Evolutionary conservation across 2,888 invertebrate genomes (phyloP).

Genomic region (Andrena trimmerana): DNA sequence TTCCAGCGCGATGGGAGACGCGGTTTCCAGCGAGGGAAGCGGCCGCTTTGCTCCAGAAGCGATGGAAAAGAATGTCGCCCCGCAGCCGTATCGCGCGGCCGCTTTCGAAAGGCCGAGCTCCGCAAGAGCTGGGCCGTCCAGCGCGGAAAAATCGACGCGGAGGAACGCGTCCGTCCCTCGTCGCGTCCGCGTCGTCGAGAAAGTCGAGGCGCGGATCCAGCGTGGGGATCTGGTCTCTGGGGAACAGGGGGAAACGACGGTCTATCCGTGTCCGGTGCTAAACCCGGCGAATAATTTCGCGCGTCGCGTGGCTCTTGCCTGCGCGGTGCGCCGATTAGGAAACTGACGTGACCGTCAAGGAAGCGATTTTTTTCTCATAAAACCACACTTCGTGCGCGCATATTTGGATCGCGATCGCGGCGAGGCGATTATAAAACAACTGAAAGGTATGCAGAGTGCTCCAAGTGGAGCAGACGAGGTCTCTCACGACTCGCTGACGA

Average conservation of each 20-base stretch:
- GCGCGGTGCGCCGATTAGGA: not conserved
- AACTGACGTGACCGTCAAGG: not conserved
- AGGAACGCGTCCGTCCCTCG: slow-evolving; percentile 20
- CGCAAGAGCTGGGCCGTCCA: slow-evolving; percentile 25
- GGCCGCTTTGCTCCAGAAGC: slow-evolving; percentile 66
- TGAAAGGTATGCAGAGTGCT: not conserved
- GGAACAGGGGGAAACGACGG: slow-evolving; percentile 21
- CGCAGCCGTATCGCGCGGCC: slow-evolving; percentile 44
- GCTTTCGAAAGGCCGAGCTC: slow-evolving; percentile 66
- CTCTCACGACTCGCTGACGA: slow-evolving; percentile 30
- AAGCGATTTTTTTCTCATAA: not conserved
- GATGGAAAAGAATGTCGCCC: slow-evolving; percentile 74
- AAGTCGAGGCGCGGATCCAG: slow-evolving; percentile 14
- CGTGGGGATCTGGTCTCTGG: not conserved
- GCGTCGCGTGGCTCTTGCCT: too few species aligned
- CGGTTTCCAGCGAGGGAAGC: slow-evolving; percentile 64
- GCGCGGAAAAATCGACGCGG: slow-evolving; percentile 53
- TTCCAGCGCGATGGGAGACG: slow-evolving; percentile 71
- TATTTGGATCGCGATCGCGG: not conserved
- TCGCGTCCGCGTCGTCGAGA: slow-evolving; percentile 23
- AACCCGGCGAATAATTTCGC: not conserved
- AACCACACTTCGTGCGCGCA: not conserved
- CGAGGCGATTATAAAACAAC: too few species aligned
- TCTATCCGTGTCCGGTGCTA: slow-evolving; percentile 22
- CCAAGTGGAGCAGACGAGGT: slow-evolving; percentile 21